Conservation (phyloP, 2,888 invertebrate species). For the Trissoscelio sp. region DNA sequence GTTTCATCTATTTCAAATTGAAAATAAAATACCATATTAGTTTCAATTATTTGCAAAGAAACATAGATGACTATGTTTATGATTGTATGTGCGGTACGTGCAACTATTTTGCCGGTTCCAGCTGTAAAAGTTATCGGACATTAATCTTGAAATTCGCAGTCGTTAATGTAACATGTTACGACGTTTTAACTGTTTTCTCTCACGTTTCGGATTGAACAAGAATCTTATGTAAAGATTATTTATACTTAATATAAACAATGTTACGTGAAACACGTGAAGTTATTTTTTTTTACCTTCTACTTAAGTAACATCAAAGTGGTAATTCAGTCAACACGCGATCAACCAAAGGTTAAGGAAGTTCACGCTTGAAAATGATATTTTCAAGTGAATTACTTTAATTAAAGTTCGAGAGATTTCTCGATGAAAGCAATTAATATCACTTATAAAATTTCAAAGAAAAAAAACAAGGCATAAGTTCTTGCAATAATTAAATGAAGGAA, state of each 20-base stretch:
- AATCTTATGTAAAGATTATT: not conserved
- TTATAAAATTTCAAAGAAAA: not conserved
- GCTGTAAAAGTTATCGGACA: not conserved
- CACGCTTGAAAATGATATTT: not conserved
- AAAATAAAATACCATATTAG: not conserved
- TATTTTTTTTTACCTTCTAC: slow-evolving; percentile 1
- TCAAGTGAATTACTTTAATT: slow-evolving; percentile 1
- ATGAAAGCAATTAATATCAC: not conserved
- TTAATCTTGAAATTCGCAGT: not conserved
- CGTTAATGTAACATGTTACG: not conserved
- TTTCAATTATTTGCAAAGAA: not conserved
- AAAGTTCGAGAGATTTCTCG: not conserved
- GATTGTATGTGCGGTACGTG: too few relatives aligned
- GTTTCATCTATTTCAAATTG: not conserved
- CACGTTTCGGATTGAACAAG: not conserved
- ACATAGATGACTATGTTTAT: too few relatives aligned
- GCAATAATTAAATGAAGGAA: slow-evolving; percentile 29
- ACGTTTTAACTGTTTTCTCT: not conserved
- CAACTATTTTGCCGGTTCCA: not conserved
- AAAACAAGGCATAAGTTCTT: slow-evolving; percentile 1
- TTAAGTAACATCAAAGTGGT: not conserved
- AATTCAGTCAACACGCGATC: slow-evolving; percentile 9
- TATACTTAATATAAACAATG: slow-evolving; percentile 3
- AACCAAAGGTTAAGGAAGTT: slow-evolving; percentile 20
- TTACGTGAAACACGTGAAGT: slow-evolving; percentile 7